These are phyloP conservation scores for Scleropages formosus DNA, from an alignment of 2,797 vertebrate genomes.

Conservation along the genomic window DNA sequence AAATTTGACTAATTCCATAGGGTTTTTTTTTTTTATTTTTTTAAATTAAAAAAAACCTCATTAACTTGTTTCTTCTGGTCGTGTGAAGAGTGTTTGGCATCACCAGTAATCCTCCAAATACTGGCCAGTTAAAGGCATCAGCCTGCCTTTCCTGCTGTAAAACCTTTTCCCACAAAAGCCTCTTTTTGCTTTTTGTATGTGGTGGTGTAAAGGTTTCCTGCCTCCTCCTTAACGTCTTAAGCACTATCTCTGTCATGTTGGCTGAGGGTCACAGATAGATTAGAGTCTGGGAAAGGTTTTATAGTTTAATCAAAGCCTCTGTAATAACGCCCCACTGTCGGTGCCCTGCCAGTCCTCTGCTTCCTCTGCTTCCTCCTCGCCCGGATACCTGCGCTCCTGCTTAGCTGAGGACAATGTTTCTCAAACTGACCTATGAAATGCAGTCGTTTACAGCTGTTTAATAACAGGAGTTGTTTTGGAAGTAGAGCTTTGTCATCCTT, in stretches of 20 bases:
- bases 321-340: background rate
- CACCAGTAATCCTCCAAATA: background rate
- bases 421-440: too few relatives aligned
- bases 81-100: background rate
- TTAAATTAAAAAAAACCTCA: conserved; percentile 4
- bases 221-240: background rate
- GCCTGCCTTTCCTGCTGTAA: background rate
- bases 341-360: background rate
- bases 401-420: background rate
- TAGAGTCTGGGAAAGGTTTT: background rate
- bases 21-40: background rate
- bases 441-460: too few relatives aligned
- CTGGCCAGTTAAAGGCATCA: background rate
- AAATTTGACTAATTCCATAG: conserved; percentile 31
- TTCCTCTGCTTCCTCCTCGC: background rate
- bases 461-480: too few relatives aligned
- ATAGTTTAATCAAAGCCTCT: background rate
- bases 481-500: too few relatives aligned
- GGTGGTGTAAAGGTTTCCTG: background rate
- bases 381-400: background rate
- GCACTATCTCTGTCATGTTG: conserved; percentile 8
- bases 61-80: background rate
- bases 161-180: background rate
- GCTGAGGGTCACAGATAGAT: conserved; percentile 4
- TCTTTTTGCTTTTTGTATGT: background rate